A percentile compares a stretch with the other conserved stretches of the same genome.
Conservation (phyloP, 2,797 vertebrate genomes). For the Helicolenus hilgendorfi region DNA sequence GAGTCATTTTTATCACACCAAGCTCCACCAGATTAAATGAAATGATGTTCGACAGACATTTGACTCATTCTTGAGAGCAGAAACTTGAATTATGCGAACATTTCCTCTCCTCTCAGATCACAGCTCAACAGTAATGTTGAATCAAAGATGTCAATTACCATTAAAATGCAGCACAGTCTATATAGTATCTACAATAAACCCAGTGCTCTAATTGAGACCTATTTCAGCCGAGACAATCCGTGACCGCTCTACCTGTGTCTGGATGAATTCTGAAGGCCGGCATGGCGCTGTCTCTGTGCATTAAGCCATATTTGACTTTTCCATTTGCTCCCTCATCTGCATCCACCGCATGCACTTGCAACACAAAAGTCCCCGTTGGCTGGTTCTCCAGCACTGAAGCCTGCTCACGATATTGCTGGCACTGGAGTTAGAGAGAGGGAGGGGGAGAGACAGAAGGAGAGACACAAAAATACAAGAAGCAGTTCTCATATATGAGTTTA, state of each 20-base stretch:
- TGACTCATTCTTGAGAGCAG: not conserved
- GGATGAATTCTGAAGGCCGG: constrained; percentile 94
- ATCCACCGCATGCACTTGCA: constrained; percentile 94
- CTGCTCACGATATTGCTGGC: constrained; percentile 92
- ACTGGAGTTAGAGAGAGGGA: constrained; percentile 82
- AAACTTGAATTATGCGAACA: constrained; percentile 7
- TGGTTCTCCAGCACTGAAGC: constrained; percentile 95
- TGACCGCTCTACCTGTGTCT: constrained; percentile 91
- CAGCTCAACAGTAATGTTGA: constrained; percentile 1
- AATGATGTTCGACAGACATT: constrained; percentile 13
- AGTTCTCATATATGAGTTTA: not conserved
- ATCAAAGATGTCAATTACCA: constrained; percentile 18
- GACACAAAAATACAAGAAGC: constrained; percentile 38
- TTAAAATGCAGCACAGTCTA: constrained; percentile 21
- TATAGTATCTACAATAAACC: not conserved
- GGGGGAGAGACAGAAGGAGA: not conserved
- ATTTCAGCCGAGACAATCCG: constrained; percentile 36
- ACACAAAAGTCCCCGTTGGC: constrained; percentile 93
- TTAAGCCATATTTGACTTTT: constrained; percentile 94
- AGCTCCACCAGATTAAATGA: not conserved
- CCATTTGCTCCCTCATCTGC: constrained; percentile 95
- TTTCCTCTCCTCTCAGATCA: constrained; percentile 17
- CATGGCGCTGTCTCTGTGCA: constrained; percentile 93
- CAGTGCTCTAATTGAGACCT: constrained; percentile 50
- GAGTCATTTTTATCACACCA: not conserved